A percentile compares a stretch with the other conserved stretches of the same genome.
phyloP scores from a whole-genome alignment of 2,797 vertebrate species.

The Hippoglossus hippoglossus region DNA sequence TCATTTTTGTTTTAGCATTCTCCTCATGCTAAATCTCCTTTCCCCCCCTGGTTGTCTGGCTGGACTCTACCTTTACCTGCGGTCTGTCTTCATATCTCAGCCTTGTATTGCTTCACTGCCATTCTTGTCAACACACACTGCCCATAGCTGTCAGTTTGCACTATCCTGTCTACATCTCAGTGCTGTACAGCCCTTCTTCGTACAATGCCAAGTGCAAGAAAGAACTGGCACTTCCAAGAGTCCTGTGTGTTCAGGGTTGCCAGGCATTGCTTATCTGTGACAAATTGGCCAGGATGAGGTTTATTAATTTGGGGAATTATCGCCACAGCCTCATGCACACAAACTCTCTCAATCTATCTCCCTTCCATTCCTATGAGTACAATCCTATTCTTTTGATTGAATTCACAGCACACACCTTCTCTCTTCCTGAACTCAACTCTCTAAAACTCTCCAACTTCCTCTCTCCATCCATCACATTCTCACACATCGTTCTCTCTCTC shows the following conservation, averaged over 20 bases:
- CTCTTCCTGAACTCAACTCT: conserved; percentile 31
- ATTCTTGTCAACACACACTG: conserved; percentile 9
- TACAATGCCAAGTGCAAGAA: conserved; percentile 40
- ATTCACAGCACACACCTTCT: conserved; percentile 19
- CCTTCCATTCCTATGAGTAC: neutral
- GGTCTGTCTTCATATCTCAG: conserved; percentile 12
- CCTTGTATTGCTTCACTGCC: conserved; percentile 20
- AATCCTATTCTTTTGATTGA: conserved; percentile 3
- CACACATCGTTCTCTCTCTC: conserved; percentile 7
- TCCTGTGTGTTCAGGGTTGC: conserved; percentile 41
- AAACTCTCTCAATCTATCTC: neutral
- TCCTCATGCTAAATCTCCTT: neutral
- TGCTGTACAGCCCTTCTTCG: conserved; percentile 2
- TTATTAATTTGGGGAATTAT: conserved; percentile 71
- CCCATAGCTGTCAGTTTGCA: conserved; percentile 1
- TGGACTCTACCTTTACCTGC: neutral
- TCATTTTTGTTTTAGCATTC: no score
- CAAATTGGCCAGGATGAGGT: conserved; percentile 69
- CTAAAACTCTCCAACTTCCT: conserved; percentile 27
- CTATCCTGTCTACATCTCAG: conserved; percentile 14
- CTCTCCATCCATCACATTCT: conserved; percentile 46
- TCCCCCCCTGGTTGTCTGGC: neutral
- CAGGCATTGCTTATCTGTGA: conserved; percentile 68
- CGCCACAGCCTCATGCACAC: neutral
- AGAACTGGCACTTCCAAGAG: conserved; percentile 51